phyloP scores from a whole-genome alignment of 92 coral and sea anemone species.

The Parazoanthus atlanticus region DNA sequence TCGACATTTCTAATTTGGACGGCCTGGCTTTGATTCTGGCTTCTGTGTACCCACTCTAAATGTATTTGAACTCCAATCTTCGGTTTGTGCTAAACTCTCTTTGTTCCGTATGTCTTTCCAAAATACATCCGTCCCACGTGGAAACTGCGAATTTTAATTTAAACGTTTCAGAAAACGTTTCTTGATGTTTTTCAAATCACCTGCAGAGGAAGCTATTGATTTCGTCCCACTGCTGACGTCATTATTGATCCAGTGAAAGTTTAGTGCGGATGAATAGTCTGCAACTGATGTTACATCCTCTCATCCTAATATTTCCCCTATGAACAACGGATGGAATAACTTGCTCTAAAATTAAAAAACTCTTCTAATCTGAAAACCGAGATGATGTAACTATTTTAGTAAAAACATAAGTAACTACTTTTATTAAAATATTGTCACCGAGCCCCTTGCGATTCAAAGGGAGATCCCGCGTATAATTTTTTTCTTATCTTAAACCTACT shows the following conservation, averaged over 20 bases:
- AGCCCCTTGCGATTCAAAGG: not conserved
- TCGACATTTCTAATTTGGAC: too few species aligned
- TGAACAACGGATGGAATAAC: not conserved
- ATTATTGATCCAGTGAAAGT: not conserved
- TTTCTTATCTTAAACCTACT: not conserved
- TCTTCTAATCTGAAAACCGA: not conserved
- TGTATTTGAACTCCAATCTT: too few species aligned
- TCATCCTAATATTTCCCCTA: not conserved
- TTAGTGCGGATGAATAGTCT: not conserved
- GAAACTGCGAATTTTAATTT: not conserved
- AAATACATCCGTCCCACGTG: not conserved
- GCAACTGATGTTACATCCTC: too few species aligned
- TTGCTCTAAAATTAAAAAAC: not conserved
- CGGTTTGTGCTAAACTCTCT: too few species aligned
- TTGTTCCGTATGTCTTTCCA: not conserved
- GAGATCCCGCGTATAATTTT: not conserved
- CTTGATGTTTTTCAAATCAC: not conserved
- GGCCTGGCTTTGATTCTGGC: too few species aligned
- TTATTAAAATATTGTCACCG: not conserved
- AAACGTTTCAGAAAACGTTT: not conserved
- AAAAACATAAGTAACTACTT: too few species aligned
- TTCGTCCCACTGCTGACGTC: conserved; percentile 1
- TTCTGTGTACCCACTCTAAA: too few species aligned
- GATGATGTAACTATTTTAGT: not conserved
- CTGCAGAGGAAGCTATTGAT: not conserved